Conservation (phyloP, 2,888 invertebrate species). For the Meloe dianella region DNA sequence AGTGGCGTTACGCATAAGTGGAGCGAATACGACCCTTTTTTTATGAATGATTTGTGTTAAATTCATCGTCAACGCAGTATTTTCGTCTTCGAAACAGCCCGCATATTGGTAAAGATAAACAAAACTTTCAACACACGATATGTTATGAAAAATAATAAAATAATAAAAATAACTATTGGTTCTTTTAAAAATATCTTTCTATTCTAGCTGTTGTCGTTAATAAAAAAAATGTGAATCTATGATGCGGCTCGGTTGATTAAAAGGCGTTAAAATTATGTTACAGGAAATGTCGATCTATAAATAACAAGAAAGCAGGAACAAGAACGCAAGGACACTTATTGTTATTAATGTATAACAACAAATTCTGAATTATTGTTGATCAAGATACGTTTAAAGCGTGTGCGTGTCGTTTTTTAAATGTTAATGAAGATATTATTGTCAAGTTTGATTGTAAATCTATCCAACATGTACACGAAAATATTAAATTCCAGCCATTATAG, state of each 20-base stretch:
- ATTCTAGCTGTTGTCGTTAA: neutral
- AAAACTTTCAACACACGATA: neutral
- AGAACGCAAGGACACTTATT: neutral
- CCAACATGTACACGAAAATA: neutral
- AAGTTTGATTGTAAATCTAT: neutral
- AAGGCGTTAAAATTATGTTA: neutral
- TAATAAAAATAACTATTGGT: too few species aligned
- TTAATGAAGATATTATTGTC: constrained; percentile 7
- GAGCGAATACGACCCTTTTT: neutral
- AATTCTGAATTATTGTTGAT: neutral
- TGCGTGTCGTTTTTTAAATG: neutral
- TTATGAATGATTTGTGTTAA: neutral
- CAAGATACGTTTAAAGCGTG: neutral
- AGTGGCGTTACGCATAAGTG: too few species aligned
- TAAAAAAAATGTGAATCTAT: neutral
- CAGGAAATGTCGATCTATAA: constrained; percentile 6
- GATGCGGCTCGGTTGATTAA: neutral
- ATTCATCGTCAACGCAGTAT: neutral
- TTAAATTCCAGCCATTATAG: neutral
- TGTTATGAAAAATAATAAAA: constrained; percentile 6
- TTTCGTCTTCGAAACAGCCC: neutral
- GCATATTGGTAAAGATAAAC: neutral
- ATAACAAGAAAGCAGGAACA: neutral
- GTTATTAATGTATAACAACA: neutral
- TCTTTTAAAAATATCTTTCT: neutral